A percentile compares a stretch with the other conserved stretches of the same genome.
Evolutionary conservation across 2,797 vertebrate genomes (phyloP).

Genomic region (Podargus strigoides): DNA sequence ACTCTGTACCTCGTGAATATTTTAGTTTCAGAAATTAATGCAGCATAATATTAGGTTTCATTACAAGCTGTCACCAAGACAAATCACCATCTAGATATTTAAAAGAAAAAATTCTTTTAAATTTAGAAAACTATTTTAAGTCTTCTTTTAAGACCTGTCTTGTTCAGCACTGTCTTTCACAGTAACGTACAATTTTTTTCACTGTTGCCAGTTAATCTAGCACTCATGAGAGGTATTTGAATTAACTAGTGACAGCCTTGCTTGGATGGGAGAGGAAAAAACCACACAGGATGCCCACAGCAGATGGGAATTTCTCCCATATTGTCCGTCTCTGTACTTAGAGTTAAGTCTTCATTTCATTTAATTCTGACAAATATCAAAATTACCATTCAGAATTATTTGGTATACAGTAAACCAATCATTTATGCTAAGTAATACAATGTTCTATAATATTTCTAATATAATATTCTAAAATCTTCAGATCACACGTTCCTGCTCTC

Average conservation of each 20-base stretch:
- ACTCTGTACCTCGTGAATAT: background rate
- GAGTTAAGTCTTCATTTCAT: background rate
- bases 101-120: background rate
- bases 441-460: background rate
- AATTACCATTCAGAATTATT: background rate
- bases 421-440: background rate
- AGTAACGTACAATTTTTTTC: background rate
- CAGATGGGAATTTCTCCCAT: background rate
- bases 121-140: background rate
- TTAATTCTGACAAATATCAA: background rate
- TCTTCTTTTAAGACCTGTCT: background rate
- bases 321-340: background rate
- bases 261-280: background rate
- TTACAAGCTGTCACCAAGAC: slow-evolving; percentile 31
- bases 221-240: background rate
- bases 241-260: background rate
- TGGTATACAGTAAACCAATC: background rate
- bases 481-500: background rate
- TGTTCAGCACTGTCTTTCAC: background rate
- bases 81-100: slow-evolving; percentile 51
- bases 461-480: background rate
- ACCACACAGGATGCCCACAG: background rate
- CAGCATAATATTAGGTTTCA: background rate
- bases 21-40: slow-evolving; percentile 37
- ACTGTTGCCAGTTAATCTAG: background rate